Evolutionary conservation across 2,888 invertebrate genomes (phyloP).

Genomic region (Ecliptopera silaceata): DNA sequence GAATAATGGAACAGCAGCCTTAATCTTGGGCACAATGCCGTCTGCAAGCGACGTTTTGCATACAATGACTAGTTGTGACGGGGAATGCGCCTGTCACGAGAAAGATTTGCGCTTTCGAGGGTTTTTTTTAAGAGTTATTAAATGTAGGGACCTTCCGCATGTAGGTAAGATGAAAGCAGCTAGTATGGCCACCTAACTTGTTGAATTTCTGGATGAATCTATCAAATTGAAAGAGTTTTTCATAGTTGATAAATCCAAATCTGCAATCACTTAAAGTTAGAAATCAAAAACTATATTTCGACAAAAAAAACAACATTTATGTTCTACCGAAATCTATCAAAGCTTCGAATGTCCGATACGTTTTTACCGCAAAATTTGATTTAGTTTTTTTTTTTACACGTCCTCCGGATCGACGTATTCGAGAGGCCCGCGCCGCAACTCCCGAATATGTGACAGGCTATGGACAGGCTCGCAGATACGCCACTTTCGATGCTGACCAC

Average conservation of each 20-base stretch:
- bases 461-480: constrained; percentile 10
- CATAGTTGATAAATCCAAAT: no score
- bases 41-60: constrained; percentile 76
- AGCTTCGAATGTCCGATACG: constrained; percentile 42
- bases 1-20: constrained; percentile 70
- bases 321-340: constrained; percentile 44
- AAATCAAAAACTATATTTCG: background rate
- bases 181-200: background rate
- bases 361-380: constrained; percentile 51
- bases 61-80: constrained; percentile 68
- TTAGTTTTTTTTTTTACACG: constrained; percentile 47
- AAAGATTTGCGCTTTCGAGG: constrained; percentile 25
- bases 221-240: background rate
- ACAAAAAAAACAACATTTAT: constrained; percentile 35
- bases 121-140: constrained; percentile 14
- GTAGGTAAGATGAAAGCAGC: background rate
- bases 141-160: background rate
- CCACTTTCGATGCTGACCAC: constrained; percentile 2
- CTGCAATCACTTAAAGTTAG: no score
- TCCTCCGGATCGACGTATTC: constrained; percentile 48
- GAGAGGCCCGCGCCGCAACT: constrained; percentile 55
- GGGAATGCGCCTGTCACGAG: constrained; percentile 55
- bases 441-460: constrained; percentile 34
- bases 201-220: background rate
- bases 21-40: constrained; percentile 78